Percentiles rank a stretch among this genome's conserved stretches.
These are phyloP conservation scores for Macaria liturata DNA, from an alignment of 2,888 invertebrate species.

Conservation along the genomic window DNA sequence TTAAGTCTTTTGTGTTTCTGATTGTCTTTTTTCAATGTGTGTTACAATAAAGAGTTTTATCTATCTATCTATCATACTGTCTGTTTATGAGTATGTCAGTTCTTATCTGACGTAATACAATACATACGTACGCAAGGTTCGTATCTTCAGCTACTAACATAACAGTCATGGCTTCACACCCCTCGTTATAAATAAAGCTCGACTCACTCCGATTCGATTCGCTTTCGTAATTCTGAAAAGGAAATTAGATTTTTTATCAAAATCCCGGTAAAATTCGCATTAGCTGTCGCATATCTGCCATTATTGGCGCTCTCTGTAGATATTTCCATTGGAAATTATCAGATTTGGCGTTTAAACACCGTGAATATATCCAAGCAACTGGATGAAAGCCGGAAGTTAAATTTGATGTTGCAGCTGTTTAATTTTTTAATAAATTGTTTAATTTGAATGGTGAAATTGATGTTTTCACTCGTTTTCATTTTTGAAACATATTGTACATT, in stretches of 20 bases:
- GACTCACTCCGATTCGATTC: constrained; percentile 36
- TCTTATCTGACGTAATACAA: too few relatives aligned
- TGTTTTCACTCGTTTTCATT: too few relatives aligned
- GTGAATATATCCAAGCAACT: constrained; percentile 23
- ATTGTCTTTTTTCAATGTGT: too few relatives aligned
- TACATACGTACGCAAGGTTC: too few relatives aligned
- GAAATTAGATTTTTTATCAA: constrained; percentile 60
- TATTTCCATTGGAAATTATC: constrained; percentile 40
- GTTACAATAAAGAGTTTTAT: too few relatives aligned
- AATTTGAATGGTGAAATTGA: too few relatives aligned
- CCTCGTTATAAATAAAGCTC: constrained; percentile 22
- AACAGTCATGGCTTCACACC: too few relatives aligned
- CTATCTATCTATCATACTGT: too few relatives aligned
- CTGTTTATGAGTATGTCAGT: too few relatives aligned
- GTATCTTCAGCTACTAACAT: too few relatives aligned
- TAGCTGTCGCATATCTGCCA: constrained; percentile 38
- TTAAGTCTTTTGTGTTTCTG: too few relatives aligned
- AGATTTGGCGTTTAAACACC: constrained; percentile 26
- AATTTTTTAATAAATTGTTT: neutral
- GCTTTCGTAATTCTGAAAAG: constrained; percentile 39
- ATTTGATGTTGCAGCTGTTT: constrained; percentile 8
- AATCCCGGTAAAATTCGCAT: constrained; percentile 46
- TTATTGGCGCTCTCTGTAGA: constrained; percentile 32
- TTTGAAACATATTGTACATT: too few relatives aligned
- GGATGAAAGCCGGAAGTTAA: constrained; percentile 11